Base-by-base conservation (phyloP, 1,140 invertebrate species). In the Melanaphis sacchari region DNA sequence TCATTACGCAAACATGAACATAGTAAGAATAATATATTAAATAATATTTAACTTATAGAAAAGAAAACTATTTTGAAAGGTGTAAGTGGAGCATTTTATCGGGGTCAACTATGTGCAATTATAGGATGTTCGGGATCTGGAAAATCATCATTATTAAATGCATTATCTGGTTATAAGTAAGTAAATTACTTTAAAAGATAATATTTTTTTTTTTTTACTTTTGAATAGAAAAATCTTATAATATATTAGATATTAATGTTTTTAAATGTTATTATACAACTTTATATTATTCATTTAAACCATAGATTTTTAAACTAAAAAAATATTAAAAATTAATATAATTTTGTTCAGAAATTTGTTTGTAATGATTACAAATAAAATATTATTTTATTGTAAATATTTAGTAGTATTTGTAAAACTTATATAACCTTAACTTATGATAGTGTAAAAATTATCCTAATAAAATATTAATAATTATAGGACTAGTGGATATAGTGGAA, bases 51-150 rank as follows among this genome's bases (percentile, higher is more conserved):
- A 93, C n/a, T 95, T 95, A 26, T 94, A 96, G 96, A 96, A 2
- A 97, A 97, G 94, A 98, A 98, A 95, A 97, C 97, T 76, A 97
- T 98, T 94, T 95, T 99, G 46, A 97, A 98, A 95, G 96, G 97
- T 94, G 97, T 98, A n/a, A 98, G 97, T 95, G 98, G 98, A 54
- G 97, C 97, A 94, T 97, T 98, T 95, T 96, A 96, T 94, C 97
- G 97, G 93, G 96, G 98, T 94, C 96, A 98, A 96, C 95, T 99
- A 85, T 98, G 98, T 1, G 98, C 98, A 38, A 99, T 99, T 88
- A 98, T 99, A 98, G 98, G 98, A 76, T 98, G 98, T 66, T 98
- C 98, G 2, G 98, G 98, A 2, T 98, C 98, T 2, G 98, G 98
- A 1, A 99, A 99, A 95, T 98, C 97, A 94, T 98, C 98, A 0